Percentiles rank a stretch among this genome's conserved stretches.
phyloP scores from a whole-genome alignment of 2,888 invertebrate species.

The Dynastes maya region DNA sequence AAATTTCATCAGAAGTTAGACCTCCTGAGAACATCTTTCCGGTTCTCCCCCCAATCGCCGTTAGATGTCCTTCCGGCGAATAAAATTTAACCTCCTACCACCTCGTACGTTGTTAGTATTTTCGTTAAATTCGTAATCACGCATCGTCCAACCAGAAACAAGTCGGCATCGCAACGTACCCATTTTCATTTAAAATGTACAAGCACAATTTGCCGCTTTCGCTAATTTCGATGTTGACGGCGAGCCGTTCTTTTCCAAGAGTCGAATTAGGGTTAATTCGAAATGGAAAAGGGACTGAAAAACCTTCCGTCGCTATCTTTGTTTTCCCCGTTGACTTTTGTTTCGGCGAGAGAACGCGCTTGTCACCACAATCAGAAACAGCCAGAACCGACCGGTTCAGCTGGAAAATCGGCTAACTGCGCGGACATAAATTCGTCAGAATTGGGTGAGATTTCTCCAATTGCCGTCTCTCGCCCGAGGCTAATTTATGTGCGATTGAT shows the following conservation, averaged over 20 bases:
- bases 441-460: conserved; percentile 42
- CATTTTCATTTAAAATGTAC: conserved; percentile 1
- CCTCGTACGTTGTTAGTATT: too few species aligned
- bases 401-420: conserved; percentile 28
- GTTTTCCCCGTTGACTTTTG: not conserved
- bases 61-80: too few species aligned
- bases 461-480: conserved; percentile 21
- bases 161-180: not conserved
- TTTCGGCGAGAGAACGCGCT: not conserved
- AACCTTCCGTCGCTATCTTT: not conserved
- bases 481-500: conserved; percentile 45
- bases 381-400: conserved; percentile 9
- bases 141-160: too few species aligned
- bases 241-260: not conserved
- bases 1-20: too few species aligned
- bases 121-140: too few species aligned
- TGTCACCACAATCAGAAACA: not conserved
- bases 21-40: too few species aligned
- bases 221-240: too few species aligned
- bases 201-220: not conserved
- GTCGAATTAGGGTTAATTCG: not conserved
- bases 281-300: not conserved
- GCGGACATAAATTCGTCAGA: conserved; percentile 38
- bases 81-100: too few species aligned
- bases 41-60: too few species aligned